Evolutionary conservation across 2,888 invertebrate species (phyloP), one percentile per base, ranked within the genome.

Genomic region (Diabrotica balteata): DNA sequence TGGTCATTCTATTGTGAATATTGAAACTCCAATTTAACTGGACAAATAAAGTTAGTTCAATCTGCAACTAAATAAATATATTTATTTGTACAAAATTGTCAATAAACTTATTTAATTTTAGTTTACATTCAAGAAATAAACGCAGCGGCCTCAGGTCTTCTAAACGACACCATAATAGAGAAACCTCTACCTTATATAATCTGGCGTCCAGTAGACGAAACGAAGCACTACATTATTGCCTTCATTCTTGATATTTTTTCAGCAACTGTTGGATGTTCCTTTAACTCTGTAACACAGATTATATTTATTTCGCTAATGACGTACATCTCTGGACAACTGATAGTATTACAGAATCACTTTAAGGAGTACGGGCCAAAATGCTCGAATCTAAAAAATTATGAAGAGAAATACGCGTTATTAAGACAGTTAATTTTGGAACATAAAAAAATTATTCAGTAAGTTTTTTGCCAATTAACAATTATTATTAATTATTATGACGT

Each of bases 131-230:
- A 62, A 59, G 52, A 59, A 7, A 9, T 49, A 44, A 62, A 50
- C 9, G 22, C 47, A 47, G 62, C 61, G 4, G 45, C 57, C 9
- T 43, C 47, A 11, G 46, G 46, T 9, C 32, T 52, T 52, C n/a
- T 57, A 8, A 61, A 49, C 9, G 44, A 11, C 3, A 52, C 45
- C 8, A 17, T 47, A 4, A 63, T 63, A 9, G 63, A 67, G 17
- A 62, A 61, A 42, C 67, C 67, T 6, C 52, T 67, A 22, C 67
- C 67, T n/a, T 67, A 63, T 11, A 22, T 63, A 11, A 47, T 67
- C n/a, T 67, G 67, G 67, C 51, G 67, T 45, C 67, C 67, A 50
- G 53, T 67, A 0, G 59, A 67, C 45, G 58, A 47, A n/a, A 49
- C 11, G 32, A 45, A 52, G 32, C 59, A 67, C 49, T 63, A 63